Evolutionary conservation across 2,113 vertebrate species (phyloP).

Genomic region (Forbesichthys papilliferus): DNA sequence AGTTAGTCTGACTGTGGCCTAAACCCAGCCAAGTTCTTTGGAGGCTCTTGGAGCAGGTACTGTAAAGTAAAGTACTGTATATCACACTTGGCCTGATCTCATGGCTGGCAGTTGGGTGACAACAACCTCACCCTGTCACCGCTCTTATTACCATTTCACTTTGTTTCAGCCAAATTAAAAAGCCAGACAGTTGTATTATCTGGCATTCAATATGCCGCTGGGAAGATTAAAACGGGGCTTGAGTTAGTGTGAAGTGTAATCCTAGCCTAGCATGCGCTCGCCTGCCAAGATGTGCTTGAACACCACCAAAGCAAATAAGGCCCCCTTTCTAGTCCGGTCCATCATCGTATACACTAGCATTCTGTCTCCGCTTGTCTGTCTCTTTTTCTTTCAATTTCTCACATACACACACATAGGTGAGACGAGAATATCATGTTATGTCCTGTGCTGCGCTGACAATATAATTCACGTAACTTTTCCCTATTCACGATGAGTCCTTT

Average conservation of each 20-base stretch:
- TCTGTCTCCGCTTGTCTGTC: background rate
- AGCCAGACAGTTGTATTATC: background rate
- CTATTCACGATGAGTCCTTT: conserved; percentile 3
- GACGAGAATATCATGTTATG: background rate
- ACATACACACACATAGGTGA: conserved; percentile 1
- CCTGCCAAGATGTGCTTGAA: conserved; percentile 35
- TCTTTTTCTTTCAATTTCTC: background rate
- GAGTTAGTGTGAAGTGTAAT: conserved; percentile 20
- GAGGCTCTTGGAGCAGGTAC: too few relatives aligned
- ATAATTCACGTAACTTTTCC: background rate
- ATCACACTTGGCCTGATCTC: too few relatives aligned
- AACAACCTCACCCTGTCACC: background rate
- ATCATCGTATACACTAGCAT: conserved; percentile 3
- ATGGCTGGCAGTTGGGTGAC: too few relatives aligned
- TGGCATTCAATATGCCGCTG: conserved; percentile 10
- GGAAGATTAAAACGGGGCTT: conserved; percentile 1
- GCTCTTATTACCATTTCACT: too few relatives aligned
- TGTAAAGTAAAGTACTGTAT: too few relatives aligned
- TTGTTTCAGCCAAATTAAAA: background rate
- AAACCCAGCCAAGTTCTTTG: too few relatives aligned
- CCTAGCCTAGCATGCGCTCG: conserved; percentile 32
- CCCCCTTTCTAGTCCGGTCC: conserved; percentile 20
- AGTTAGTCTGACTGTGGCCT: too few relatives aligned
- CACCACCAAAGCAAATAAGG: conserved; percentile 29
- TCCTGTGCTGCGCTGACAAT: background rate